phyloP scores from a whole-genome alignment of 1,140 invertebrate species.

The Drosophila ercepeae region DNA sequence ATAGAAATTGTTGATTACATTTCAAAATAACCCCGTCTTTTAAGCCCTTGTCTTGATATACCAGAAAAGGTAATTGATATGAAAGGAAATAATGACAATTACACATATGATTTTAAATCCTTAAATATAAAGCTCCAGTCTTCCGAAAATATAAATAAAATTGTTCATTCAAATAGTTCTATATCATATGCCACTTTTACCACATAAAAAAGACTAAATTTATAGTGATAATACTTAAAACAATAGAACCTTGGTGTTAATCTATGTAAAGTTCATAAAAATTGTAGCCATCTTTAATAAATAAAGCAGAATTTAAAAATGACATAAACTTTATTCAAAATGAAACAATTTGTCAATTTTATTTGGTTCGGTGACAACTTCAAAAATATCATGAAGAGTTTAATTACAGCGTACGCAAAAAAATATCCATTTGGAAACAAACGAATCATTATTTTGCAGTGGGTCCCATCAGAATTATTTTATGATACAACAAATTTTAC shows the following conservation, averaged over 20 bases:
- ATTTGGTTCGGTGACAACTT: conserved; percentile 88
- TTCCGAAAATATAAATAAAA: background rate
- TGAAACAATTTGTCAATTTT: conserved; percentile 85
- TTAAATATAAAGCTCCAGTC: background rate
- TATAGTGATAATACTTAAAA: too few relatives aligned
- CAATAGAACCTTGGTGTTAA: too few relatives aligned
- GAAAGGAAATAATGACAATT: background rate
- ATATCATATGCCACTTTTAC: conserved; percentile 34
- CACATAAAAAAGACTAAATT: background rate
- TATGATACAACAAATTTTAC: conserved; percentile 85
- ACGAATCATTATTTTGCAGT: conserved; percentile 87
- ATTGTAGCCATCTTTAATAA: too few relatives aligned
- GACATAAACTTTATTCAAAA: conserved; percentile 57
- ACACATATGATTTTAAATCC: background rate
- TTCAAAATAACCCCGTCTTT: conserved; percentile 89
- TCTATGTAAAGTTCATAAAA: too few relatives aligned
- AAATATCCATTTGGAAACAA: conserved; percentile 71
- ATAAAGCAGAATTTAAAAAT: conserved; percentile 49
- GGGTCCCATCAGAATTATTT: conserved; percentile 88
- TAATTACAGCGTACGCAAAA: conserved; percentile 30
- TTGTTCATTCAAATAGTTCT: background rate
- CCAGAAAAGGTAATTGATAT: conserved; percentile 90
- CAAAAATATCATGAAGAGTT: conserved; percentile 70
- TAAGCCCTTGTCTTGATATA: conserved; percentile 91
- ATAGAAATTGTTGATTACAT: conserved; percentile 92